Percentiles rank a stretch among this genome's conserved stretches.
phyloP scores from a whole-genome alignment of 2,888 invertebrate genomes.

The Spodoptera picta region DNA sequence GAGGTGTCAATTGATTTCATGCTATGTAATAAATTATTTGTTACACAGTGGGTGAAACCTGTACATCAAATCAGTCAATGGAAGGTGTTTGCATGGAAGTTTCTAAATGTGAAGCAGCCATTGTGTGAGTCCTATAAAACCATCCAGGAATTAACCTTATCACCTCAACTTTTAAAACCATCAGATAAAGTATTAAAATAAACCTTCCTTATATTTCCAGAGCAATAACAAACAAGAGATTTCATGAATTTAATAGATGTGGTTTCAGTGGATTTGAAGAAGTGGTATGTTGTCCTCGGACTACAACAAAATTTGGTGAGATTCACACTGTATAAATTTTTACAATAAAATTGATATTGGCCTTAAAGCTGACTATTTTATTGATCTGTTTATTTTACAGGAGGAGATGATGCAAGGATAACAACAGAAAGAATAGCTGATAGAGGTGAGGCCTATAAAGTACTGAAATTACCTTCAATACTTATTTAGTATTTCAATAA shows the following conservation, averaged over 20 bases:
- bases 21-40: constrained; percentile 25
- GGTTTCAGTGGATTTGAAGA: constrained; percentile 77
- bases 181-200: too few relatives aligned
- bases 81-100: constrained; percentile 71
- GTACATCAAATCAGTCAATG: constrained; percentile 63
- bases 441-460: constrained; percentile 62
- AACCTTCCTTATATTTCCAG: constrained; percentile 51
- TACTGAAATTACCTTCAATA: not conserved
- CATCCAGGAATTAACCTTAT: too few relatives aligned
- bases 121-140: constrained; percentile 67
- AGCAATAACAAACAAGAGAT: constrained; percentile 62
- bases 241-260: constrained; percentile 76
- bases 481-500: too few relatives aligned
- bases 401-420: constrained; percentile 9
- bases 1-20: constrained; percentile 28
- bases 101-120: constrained; percentile 71
- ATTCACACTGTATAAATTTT: not conserved
- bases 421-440: constrained; percentile 65
- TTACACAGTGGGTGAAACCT: constrained; percentile 77
- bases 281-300: constrained; percentile 84
- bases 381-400: constrained; percentile 21
- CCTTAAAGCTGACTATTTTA: not conserved
- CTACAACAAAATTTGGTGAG: constrained; percentile 67
- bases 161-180: too few relatives aligned
- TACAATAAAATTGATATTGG: too few relatives aligned